phyloP scores from a whole-genome alignment of 2,113 vertebrate genomes.

The Pelodiscus sinensis region DNA sequence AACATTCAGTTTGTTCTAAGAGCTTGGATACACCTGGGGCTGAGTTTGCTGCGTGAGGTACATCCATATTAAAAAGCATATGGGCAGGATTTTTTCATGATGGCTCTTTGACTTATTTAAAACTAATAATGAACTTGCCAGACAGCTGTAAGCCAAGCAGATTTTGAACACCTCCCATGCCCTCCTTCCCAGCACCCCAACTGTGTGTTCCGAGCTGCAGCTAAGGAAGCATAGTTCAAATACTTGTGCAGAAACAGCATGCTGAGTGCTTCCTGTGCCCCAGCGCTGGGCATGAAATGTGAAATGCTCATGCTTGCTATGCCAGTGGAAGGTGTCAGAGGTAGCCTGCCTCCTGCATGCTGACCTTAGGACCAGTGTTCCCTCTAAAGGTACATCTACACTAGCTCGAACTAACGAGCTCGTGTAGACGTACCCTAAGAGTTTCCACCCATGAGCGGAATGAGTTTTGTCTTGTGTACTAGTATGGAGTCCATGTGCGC shows the following conservation, averaged over 20 bases:
- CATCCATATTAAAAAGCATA: constrained; percentile 47
- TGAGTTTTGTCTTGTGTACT: too few relatives aligned
- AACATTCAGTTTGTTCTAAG: constrained; percentile 30
- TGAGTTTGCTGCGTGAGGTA: constrained; percentile 22
- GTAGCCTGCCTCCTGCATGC: not conserved
- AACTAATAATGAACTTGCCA: not conserved
- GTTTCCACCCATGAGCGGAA: too few relatives aligned
- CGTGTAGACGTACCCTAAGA: too few relatives aligned
- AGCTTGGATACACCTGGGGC: constrained; percentile 48
- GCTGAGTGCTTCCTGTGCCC: not conserved
- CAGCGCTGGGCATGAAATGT: not conserved
- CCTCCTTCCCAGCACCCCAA: not conserved
- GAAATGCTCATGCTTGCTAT: constrained; percentile 7
- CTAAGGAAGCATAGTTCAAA: not conserved
- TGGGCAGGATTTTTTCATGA: constrained; percentile 9
- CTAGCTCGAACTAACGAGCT: too few relatives aligned
- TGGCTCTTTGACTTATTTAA: constrained; percentile 22
- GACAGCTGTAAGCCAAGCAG: not conserved
- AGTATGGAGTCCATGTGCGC: too few relatives aligned
- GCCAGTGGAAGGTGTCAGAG: not conserved
- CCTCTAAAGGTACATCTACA: too few relatives aligned
- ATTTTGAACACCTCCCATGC: not conserved
- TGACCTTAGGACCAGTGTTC: not conserved
- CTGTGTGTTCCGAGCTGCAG: not conserved
- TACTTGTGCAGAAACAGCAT: not conserved